Evolutionary conservation across 2,888 invertebrate species (phyloP), one percentile per base, ranked within the genome.

Genomic region (Heliconius hortense): DNA sequence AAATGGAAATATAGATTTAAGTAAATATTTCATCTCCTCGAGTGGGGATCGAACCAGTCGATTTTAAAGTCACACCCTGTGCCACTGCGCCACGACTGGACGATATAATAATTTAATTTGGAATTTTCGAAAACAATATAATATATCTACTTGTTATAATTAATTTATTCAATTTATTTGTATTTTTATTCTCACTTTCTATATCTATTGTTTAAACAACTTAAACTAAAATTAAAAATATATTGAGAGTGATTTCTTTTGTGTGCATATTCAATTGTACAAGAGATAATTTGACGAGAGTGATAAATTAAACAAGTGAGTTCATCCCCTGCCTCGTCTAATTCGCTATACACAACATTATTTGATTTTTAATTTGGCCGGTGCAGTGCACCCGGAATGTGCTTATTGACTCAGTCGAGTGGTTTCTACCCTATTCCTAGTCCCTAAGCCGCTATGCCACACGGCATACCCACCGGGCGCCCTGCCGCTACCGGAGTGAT

Each of bases 361-460:
- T 93, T 93, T 93, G 92, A 93, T 93, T 93, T 92, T 89, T 89
- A 92, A 93, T 93, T 92, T 84, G 89, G 80, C 86, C 90, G 87
- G 85, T 84, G 87, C 88, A 86, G 60, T 60, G 11, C 39, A 43
- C 84, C 84, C 82, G 91, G 90, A 89, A 90, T 91, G 90, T 85
- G 87, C 88, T 90, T 89, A 92, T 91, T 90, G 89, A 91, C 85
- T 90, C 81, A 81, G 83, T 84, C 82, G 85, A 83, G 83, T 81
- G 71, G 62, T n/a, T 82, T 77, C 64, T 75, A 60, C 60, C 71
- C 68, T 74, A 72, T 43, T 56, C 76, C 76, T 66, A 56, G 48
- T 31, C 43, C 67, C 56, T n/a, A 43, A 15, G 43, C 43, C 43
- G 15, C 43, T 43, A 13, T 11, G 43, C 43, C 11, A 43, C 15